A percentile compares a stretch with the other conserved stretches of the same genome.
These are phyloP conservation scores for Hestina assimilis DNA, from an alignment of 1,140 invertebrate species.

Conservation along the genomic window DNA sequence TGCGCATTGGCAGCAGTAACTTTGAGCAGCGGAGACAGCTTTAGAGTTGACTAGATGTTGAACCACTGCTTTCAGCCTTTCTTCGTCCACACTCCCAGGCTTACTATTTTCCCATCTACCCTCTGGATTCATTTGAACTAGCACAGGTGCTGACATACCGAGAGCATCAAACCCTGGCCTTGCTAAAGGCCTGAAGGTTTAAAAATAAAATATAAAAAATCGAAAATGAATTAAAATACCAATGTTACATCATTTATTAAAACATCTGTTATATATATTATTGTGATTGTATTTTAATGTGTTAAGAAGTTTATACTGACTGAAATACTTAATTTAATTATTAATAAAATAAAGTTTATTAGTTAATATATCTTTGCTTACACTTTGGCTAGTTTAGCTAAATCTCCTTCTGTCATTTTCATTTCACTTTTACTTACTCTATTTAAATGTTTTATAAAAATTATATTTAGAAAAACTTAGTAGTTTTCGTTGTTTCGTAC, in stretches of 20 bases:
- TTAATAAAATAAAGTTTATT: background rate
- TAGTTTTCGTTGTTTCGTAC: too few species aligned
- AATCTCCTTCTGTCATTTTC: constrained; percentile 34
- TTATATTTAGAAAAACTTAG: background rate
- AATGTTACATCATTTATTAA: too few species aligned
- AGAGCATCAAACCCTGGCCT: constrained; percentile 56
- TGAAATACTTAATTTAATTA: background rate
- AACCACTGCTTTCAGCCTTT: constrained; percentile 46
- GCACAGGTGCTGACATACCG: constrained; percentile 50
- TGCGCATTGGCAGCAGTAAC: constrained; percentile 60
- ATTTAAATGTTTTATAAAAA: background rate
- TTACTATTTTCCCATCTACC: constrained; percentile 61
- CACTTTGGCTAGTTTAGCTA: constrained; percentile 43
- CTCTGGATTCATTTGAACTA: constrained; percentile 59
- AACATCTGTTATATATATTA: too few species aligned
- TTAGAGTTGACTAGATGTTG: constrained; percentile 54
- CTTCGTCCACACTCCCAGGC: constrained; percentile 49
- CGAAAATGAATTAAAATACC: too few species aligned
- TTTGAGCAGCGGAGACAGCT: constrained; percentile 58
- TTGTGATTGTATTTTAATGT: constrained; percentile 3
- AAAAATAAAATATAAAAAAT: too few species aligned
- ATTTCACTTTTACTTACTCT: constrained; percentile 8
- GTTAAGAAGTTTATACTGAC: background rate
- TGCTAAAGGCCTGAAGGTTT: constrained; percentile 50
- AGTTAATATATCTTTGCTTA: constrained; percentile 26